These are phyloP conservation scores for Ischnura elegans DNA, from an alignment of 2,888 invertebrate species.

Conservation along the genomic window DNA sequence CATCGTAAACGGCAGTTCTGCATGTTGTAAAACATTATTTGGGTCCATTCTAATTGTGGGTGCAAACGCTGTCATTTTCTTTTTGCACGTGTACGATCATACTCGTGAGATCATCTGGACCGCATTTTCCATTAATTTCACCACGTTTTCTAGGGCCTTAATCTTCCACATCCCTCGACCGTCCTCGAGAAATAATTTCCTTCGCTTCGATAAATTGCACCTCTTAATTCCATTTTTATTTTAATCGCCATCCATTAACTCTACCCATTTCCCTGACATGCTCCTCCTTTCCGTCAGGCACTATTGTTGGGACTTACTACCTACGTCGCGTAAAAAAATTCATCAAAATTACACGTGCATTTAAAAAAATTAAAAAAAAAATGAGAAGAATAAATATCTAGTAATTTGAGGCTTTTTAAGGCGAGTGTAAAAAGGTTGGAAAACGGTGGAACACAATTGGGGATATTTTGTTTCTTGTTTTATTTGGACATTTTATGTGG, in stretches of 20 bases:
- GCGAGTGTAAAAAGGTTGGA: background rate
- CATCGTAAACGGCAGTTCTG: background rate
- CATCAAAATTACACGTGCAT: background rate
- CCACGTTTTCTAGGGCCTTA: background rate
- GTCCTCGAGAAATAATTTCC: conserved; percentile 24
- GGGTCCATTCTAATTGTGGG: background rate
- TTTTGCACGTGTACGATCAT: background rate
- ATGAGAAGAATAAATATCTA: too few species aligned
- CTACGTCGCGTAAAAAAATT: background rate
- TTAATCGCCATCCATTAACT: background rate
- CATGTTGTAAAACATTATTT: background rate
- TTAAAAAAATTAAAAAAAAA: background rate
- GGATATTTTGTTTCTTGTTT: background rate
- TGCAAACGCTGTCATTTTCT: background rate
- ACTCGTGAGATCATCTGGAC: background rate
- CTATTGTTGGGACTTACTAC: background rate
- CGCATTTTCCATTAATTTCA: background rate
- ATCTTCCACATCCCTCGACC: background rate
- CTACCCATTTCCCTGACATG: background rate
- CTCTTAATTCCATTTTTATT: background rate
- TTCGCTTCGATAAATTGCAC: background rate
- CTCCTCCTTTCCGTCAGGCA: background rate
- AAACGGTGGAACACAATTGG: background rate
- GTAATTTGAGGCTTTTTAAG: background rate
- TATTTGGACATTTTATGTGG: background rate